These are phyloP conservation scores for Naja naja DNA, from an alignment of 2,113 vertebrate genomes.

Conservation along the genomic window DNA sequence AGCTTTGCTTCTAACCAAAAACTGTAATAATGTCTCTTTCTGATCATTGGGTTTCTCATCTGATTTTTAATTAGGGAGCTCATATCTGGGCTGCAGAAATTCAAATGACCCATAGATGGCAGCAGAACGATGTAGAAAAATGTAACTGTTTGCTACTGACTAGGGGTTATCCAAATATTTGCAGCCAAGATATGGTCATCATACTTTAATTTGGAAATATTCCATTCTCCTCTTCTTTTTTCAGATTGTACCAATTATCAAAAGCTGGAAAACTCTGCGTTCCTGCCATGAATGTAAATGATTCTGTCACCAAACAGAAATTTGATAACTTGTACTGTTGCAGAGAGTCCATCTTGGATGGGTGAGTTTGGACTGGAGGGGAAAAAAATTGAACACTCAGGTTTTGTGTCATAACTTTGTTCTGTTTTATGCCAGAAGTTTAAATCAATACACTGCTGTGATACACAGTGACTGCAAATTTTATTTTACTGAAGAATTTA, in stretches of 20 bases:
- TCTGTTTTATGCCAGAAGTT: not conserved
- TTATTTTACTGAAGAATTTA: not conserved
- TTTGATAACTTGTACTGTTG: constrained; percentile 99
- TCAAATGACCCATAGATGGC: not conserved
- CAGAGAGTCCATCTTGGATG: constrained; percentile 96
- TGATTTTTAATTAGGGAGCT: not conserved
- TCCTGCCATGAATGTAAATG: constrained; percentile 98
- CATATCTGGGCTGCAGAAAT: not conserved
- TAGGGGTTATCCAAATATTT: not conserved
- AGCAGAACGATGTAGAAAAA: not conserved
- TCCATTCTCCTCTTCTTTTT: constrained; percentile 13
- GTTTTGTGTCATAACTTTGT: not conserved
- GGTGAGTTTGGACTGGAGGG: constrained; percentile 74
- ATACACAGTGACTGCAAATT: not conserved
- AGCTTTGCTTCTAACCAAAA: not conserved
- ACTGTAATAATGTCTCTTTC: not conserved
- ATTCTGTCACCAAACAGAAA: constrained; percentile 99
- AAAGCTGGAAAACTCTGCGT: constrained; percentile 97
- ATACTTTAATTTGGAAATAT: not conserved
- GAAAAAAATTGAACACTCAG: not conserved
- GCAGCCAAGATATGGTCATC: not conserved
- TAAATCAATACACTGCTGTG: not conserved
- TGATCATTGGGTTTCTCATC: not conserved
- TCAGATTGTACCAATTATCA: constrained; percentile 95
- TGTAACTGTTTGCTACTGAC: not conserved